Evolutionary conservation across 2,113 vertebrate species (phyloP).

Genomic region (Steatornis caripensis): DNA sequence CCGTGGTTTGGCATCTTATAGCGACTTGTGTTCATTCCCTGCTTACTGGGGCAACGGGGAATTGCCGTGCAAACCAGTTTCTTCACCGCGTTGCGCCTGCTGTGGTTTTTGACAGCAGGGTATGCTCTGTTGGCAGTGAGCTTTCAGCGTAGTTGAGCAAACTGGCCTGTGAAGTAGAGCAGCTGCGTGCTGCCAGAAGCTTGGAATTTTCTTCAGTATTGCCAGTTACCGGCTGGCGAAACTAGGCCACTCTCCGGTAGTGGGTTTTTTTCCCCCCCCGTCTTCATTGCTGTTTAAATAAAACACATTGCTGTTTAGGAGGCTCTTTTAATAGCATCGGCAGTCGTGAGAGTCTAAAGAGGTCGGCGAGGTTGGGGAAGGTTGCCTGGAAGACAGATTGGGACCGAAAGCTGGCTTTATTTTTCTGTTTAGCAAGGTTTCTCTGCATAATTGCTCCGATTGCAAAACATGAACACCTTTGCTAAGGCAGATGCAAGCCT

Average conservation of each 20-base stretch:
- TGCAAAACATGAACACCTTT: not conserved
- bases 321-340: not conserved
- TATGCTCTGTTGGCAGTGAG: not conserved
- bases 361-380: rapidly evolving
- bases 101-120: not conserved
- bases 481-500: not conserved
- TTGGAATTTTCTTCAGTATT: not conserved
- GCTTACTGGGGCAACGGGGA: not conserved
- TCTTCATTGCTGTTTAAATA: not conserved
- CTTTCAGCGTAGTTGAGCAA: not conserved
- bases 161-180: not conserved
- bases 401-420: not conserved
- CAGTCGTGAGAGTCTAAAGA: not conserved
- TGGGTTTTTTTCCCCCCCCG: not conserved
- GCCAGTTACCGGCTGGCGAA: not conserved
- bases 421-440: not conserved
- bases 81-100: rapidly evolving
- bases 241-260: not conserved
- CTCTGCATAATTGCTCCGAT: rapidly evolving
- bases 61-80: not conserved
- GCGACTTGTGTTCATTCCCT: not conserved
- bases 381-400: not conserved
- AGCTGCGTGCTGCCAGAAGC: not conserved
- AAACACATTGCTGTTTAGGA: rapidly evolving
- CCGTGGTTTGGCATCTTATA: not conserved